Evolutionary conservation across 2,113 vertebrate genomes (phyloP).

Genomic region (Machaerirhynchus nigripectus): DNA sequence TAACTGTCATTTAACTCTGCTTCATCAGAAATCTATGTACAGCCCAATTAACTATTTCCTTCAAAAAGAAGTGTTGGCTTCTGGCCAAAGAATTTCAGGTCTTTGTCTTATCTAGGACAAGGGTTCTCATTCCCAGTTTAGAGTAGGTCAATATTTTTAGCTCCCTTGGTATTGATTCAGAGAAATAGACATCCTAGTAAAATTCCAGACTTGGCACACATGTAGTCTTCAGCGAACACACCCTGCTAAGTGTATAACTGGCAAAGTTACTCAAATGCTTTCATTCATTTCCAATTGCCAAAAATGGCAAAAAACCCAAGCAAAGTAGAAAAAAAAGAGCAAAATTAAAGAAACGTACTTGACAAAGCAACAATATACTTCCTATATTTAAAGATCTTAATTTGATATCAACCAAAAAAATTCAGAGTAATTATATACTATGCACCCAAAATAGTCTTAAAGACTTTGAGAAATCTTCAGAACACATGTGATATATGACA

Average conservation of each 20-base stretch:
- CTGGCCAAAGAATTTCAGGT: background rate
- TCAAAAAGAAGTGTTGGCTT: background rate
- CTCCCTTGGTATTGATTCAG: background rate
- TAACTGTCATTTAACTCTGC: background rate
- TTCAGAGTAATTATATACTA: background rate
- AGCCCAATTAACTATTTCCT: background rate
- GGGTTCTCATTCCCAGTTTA: background rate
- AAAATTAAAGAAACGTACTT: background rate
- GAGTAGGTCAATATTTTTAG: background rate
- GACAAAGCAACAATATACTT: background rate
- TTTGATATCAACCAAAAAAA: background rate
- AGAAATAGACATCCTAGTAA: background rate
- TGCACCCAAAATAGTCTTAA: background rate
- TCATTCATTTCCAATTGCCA: background rate
- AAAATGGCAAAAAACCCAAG: background rate
- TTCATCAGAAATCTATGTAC: background rate
- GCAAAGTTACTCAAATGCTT: background rate
- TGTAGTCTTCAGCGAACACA: background rate
- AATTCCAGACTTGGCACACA: background rate
- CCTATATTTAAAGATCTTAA: background rate
- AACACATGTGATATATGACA: background rate
- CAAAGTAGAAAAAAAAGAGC: background rate
- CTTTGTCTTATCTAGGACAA: background rate
- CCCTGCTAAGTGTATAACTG: background rate
- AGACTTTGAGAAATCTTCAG: background rate